Evolutionary conservation across 2,888 invertebrate species (phyloP).

Genomic region (Lamellibrachia columna): DNA sequence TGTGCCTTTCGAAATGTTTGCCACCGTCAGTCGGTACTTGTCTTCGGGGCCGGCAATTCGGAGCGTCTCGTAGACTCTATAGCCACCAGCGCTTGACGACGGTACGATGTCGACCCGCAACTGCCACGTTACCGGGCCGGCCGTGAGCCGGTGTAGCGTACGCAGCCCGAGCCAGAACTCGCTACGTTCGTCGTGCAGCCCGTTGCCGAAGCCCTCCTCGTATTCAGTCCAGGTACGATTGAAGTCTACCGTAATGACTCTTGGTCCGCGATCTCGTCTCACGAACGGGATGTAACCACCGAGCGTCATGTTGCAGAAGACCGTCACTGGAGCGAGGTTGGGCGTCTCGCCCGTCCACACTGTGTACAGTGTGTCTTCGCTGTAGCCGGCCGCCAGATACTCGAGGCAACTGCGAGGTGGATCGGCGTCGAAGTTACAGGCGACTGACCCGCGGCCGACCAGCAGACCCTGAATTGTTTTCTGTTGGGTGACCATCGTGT

Average conservation of each 20-base stretch:
- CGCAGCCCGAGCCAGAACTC: not conserved
- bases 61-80: not conserved
- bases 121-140: not conserved
- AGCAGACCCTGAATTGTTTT: not conserved
- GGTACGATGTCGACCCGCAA: not conserved
- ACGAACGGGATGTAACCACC: not conserved
- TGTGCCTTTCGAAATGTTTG: not conserved
- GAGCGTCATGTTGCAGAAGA: not conserved
- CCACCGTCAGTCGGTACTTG: not conserved
- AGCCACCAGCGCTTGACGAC: not conserved
- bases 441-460: not conserved
- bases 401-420: not conserved
- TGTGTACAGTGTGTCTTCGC: not conserved
- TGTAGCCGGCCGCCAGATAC: not conserved
- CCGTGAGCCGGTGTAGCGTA: not conserved
- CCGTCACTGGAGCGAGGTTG: not conserved
- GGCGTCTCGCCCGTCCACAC: not conserved
- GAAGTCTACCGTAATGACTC: not conserved
- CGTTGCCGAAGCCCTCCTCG: not conserved
- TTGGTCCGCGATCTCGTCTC: not conserved
- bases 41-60: not conserved
- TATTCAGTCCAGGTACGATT: not conserved
- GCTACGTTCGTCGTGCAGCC: not conserved
- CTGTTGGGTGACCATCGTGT: not conserved
- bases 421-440: not conserved